A percentile compares a stretch with the other conserved stretches of the same genome.
Evolutionary conservation across 2,888 invertebrate species (phyloP).

Genomic region (Tachina lurida): DNA sequence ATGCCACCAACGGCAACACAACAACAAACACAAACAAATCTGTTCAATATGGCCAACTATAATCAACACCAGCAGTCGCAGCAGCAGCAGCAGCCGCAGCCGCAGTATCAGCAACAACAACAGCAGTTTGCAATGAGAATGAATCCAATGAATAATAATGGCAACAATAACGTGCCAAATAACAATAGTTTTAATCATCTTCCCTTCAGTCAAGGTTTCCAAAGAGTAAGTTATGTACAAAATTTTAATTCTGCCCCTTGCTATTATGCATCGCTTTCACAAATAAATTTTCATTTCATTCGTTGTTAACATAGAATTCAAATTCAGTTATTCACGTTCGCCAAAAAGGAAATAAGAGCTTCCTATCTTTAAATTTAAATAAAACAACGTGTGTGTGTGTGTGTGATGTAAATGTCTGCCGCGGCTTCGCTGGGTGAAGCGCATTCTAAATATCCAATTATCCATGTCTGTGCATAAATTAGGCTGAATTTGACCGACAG

Average conservation of each 20-base stretch:
- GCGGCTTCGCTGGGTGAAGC: too few relatives aligned
- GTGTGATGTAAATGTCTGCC: too few relatives aligned
- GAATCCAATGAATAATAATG: conserved; percentile 71
- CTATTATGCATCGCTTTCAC: not conserved
- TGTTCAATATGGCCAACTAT: conserved; percentile 68
- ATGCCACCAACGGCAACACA: conserved; percentile 65
- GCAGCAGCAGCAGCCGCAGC: conserved; percentile 68
- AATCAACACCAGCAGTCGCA: conserved; percentile 70
- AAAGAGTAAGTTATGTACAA: conserved; percentile 77
- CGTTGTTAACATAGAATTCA: too few relatives aligned
- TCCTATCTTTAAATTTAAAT: too few relatives aligned
- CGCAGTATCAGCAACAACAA: conserved; percentile 73
- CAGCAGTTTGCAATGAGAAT: conserved; percentile 77
- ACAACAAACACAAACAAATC: conserved; percentile 70
- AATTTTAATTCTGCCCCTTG: not conserved
- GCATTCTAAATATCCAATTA: too few relatives aligned
- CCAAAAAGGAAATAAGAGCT: too few relatives aligned
- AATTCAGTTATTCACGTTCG: too few relatives aligned
- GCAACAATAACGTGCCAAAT: conserved; percentile 60
- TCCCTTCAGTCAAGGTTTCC: conserved; percentile 81
- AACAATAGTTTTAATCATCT: conserved; percentile 72
- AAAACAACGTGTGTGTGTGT: too few relatives aligned
- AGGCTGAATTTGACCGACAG: too few relatives aligned
- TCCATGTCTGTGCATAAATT: too few relatives aligned
- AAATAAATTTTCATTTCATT: too few relatives aligned